Conservation (phyloP, 2,113 vertebrate species). For the Thryonomys swinderianus region DNA sequence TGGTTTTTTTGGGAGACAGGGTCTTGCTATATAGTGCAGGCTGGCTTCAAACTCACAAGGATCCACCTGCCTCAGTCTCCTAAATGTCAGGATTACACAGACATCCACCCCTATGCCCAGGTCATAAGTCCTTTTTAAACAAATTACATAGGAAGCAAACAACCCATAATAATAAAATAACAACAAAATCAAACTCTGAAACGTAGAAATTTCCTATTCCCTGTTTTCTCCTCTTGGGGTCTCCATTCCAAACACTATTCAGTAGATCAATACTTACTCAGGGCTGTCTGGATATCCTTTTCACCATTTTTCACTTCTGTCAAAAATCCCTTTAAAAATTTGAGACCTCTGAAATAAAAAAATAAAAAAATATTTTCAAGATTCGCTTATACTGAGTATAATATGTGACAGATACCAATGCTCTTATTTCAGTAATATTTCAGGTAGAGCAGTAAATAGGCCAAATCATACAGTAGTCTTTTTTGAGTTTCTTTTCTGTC, state of each 20-base stretch:
- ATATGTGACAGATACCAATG: neutral
- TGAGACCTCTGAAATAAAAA: slow-evolving; percentile 90
- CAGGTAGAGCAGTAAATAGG: neutral
- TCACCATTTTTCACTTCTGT: slow-evolving; percentile 93
- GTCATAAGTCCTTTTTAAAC: neutral
- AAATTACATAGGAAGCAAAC: slow-evolving; percentile 26
- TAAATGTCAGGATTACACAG: neutral
- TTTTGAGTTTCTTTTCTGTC: neutral
- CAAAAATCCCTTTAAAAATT: slow-evolving; percentile 98
- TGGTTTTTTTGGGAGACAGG: neutral
- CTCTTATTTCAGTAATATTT: neutral
- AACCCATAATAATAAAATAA: neutral
- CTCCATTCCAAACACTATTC: neutral
- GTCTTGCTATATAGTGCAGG: neutral
- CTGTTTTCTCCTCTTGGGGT: neutral
- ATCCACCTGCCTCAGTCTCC: neutral
- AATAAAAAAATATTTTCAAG: slow-evolving; percentile 54
- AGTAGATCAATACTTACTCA: slow-evolving; percentile 90
- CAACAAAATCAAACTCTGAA: slow-evolving; percentile 41
- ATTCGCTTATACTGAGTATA: neutral
- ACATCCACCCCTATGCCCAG: neutral
- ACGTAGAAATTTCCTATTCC: neutral
- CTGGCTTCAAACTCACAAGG: neutral
- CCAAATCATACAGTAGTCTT: neutral
- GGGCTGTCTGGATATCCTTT: slow-evolving; percentile 94